A percentile compares a stretch with the other conserved stretches of the same genome.
These are phyloP conservation scores for Corythornis leucogaster DNA, from an alignment of 2,797 vertebrate species.

Conservation along the genomic window DNA sequence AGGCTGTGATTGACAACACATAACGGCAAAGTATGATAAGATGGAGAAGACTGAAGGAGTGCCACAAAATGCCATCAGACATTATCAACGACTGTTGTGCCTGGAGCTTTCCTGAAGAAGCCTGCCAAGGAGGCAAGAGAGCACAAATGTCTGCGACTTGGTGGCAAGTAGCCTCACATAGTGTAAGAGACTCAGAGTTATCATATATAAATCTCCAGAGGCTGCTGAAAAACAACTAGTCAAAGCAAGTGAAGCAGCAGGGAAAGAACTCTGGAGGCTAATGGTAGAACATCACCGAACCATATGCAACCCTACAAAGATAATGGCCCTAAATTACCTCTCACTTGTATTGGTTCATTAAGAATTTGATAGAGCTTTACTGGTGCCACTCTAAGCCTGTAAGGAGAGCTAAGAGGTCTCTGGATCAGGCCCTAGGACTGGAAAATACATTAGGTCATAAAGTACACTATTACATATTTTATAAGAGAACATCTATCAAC, in stretches of 20 bases:
- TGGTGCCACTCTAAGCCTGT: not conserved
- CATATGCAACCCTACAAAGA: slow-evolving; percentile 36
- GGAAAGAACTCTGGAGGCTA: slow-evolving; percentile 23
- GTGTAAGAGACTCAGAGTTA: not conserved
- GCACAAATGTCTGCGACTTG: fast-evolving
- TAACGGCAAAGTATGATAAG: not conserved
- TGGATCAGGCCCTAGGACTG: slow-evolving; percentile 26
- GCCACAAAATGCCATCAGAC: slow-evolving; percentile 37
- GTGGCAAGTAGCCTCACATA: not conserved
- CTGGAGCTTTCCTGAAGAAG: not conserved
- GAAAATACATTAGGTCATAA: slow-evolving; percentile 58
- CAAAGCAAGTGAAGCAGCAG: not conserved
- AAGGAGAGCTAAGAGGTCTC: not conserved
- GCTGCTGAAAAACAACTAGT: not conserved
- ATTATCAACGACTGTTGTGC: not conserved
- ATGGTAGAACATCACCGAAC: not conserved
- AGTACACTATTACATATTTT: slow-evolving; percentile 48
- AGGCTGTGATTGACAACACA: not conserved
- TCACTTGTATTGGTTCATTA: slow-evolving; percentile 24
- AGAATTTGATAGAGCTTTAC: not conserved
- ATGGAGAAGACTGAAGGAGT: not conserved
- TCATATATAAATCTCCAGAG: fast-evolving
- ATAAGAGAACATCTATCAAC: slow-evolving; percentile 41
- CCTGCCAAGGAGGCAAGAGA: slow-evolving; percentile 16
- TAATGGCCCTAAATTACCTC: slow-evolving; percentile 58